Evolutionary conservation across 92 coral and sea anemone species (phyloP), one percentile per base, ranked within the genome.

Genomic region (Zoanthus solanderi): DNA sequence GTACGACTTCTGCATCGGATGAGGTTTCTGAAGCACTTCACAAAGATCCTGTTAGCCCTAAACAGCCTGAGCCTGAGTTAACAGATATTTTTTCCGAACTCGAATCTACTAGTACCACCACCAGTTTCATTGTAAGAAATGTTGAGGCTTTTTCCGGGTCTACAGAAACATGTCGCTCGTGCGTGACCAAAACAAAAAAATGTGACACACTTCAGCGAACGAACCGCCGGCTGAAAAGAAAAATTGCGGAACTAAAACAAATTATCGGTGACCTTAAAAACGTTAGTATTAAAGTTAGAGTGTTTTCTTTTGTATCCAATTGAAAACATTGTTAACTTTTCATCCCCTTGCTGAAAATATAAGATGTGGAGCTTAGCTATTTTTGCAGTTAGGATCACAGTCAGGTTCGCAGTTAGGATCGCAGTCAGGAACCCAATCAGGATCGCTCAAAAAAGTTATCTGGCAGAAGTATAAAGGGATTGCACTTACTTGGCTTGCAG

Each of bases 211-310:
- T 63, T 31, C 31, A 63, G 45, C 76, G 48, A 42, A 71, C 18
- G 47, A 31, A 31, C 46, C 77, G 34, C 61, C 42, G 32, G 82
- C 65, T 63, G 69, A 32, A 56, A 58, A 45, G 67, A 58, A 46
- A 61, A 85, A 72, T 85, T 78, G 45, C 80, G 0, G 79, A 80
- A 71, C 54, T 32, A 73, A 88, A 60, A 87, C 37, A 73, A 7
- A 83, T 48, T 52, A 75, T 88, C 74, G 50, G 28, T 72, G 91
- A 88, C 29, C 88, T 88, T n/a, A 34, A 83, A 88, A 74, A 48
- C 42, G 71, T 74, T n/a, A 88, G 91, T 16, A 63, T n/a, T 34
- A 34, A 34, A 18, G 69, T n/a, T 63, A 63, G 69, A 63, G 69
- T n/a, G 69, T 63, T 63, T 63, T 9, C 1, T 63, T 63, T 63